Evolutionary conservation across 2,888 invertebrate species (phyloP).

Genomic region (Silvanus unidentatus): DNA sequence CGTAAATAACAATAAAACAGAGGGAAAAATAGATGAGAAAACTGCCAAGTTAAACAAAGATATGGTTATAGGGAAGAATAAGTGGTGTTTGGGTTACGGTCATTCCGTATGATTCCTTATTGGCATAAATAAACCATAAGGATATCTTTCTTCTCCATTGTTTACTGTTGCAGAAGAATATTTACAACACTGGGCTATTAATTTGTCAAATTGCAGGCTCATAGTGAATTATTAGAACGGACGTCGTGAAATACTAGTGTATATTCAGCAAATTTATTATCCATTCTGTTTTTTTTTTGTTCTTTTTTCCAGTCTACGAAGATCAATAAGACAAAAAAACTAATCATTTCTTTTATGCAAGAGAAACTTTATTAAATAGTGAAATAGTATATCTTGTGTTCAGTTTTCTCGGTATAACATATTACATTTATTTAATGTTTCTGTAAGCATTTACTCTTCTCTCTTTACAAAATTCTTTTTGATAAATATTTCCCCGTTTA

Average conservation of each 20-base stretch:
- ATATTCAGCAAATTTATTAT: too few species aligned
- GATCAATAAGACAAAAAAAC: neutral
- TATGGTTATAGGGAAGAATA: neutral
- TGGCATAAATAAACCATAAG: conserved; percentile 27
- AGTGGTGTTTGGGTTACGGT: conserved; percentile 16
- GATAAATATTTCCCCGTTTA: conserved; percentile 5
- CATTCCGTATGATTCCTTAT: conserved; percentile 23
- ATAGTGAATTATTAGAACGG: neutral
- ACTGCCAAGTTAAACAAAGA: too few species aligned
- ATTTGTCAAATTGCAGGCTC: conserved; percentile 1
- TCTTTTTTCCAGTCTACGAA: neutral
- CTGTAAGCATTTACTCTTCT: neutral
- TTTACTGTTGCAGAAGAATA: neutral
- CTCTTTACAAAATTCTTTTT: conserved; percentile 5
- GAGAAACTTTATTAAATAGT: neutral
- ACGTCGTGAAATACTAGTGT: too few species aligned
- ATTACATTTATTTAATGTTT: neutral
- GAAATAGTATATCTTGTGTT: too few species aligned
- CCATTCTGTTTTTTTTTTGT: neutral
- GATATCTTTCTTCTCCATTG: conserved; percentile 24
- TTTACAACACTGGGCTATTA: neutral
- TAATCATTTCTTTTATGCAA: neutral
- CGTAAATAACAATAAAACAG: too few species aligned
- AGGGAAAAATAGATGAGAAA: too few species aligned
- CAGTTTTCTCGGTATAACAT: too few species aligned